Evolutionary conservation across 35 echinoderm and acorn worm species (phyloP).

Genomic region (Nesometra sesokonis): DNA sequence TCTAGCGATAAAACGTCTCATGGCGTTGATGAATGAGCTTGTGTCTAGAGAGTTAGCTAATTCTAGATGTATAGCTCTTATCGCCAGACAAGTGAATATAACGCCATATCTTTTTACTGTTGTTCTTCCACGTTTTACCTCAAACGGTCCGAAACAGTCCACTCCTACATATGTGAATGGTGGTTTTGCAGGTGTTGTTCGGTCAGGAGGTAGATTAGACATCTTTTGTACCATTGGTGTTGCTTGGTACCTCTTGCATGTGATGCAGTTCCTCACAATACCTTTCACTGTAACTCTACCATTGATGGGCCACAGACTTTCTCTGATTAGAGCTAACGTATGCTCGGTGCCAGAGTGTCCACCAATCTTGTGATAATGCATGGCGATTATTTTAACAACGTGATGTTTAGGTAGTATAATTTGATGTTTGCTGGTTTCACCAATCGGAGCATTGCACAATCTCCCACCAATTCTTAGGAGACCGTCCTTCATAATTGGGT

Average conservation of each 20-base stretch:
- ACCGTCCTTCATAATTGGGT: slow-evolving; percentile 7
- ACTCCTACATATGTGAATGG: too few species aligned
- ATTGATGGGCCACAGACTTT: neutral
- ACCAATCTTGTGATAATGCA: slow-evolving; percentile 1
- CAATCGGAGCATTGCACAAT: slow-evolving; percentile 9
- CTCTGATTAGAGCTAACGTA: neutral
- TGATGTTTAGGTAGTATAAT: neutral
- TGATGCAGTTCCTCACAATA: neutral
- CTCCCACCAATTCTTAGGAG: slow-evolving; percentile 22
- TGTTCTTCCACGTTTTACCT: neutral
- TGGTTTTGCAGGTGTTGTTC: neutral
- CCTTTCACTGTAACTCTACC: neutral
- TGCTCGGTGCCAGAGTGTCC: slow-evolving; percentile 3
- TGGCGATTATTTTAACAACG: slow-evolving; percentile 5
- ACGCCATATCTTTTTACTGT: slow-evolving; percentile 2
- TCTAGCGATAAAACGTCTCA: slow-evolving; percentile 8
- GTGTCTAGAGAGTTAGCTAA: neutral
- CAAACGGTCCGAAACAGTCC: slow-evolving; percentile 29
- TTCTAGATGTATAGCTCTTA: slow-evolving; percentile 28
- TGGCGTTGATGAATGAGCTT: slow-evolving; percentile 14
- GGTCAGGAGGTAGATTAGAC: slow-evolving; percentile 9
- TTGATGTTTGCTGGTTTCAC: neutral
- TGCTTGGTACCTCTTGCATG: neutral
- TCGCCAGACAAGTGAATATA: slow-evolving; percentile 16
- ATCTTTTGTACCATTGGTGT: neutral